A percentile compares a stretch with the other conserved stretches of the same genome.
Evolutionary conservation across 2,113 vertebrate species (phyloP).

Genomic region (Elaphurus davidianus): DNA sequence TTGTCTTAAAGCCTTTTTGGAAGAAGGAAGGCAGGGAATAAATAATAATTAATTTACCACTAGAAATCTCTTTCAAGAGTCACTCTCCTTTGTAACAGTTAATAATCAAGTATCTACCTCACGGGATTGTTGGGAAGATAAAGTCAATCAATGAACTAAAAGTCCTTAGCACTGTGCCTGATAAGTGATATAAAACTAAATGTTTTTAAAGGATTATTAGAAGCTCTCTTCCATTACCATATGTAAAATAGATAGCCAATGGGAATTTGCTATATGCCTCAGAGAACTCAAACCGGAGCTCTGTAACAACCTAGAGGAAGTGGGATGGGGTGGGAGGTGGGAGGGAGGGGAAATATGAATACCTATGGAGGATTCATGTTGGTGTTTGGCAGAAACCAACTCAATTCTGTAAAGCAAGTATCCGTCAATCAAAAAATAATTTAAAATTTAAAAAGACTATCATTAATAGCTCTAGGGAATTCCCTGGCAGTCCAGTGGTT

Average conservation of each 20-base stretch:
- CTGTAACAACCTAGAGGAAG: background rate
- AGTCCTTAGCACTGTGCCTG: background rate
- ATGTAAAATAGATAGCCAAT: background rate
- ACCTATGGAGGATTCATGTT: background rate
- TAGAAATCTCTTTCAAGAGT: background rate
- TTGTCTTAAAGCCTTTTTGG: background rate
- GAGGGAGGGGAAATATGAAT: background rate
- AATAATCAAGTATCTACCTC: background rate
- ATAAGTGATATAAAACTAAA: background rate
- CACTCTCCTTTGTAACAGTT: background rate
- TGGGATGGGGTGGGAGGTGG: background rate
- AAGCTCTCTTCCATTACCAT: background rate
- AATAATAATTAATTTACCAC: background rate
- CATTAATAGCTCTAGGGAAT: background rate
- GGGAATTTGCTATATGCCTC: background rate
- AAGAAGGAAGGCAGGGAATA: background rate
- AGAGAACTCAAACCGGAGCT: background rate
- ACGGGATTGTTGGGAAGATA: background rate
- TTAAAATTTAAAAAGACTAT: background rate
- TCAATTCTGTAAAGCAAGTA: background rate
- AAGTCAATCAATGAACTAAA: background rate
- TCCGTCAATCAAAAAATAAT: background rate
- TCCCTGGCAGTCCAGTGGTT: background rate
- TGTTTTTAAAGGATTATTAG: background rate
- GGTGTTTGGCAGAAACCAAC: background rate